These are phyloP conservation scores for Saguinus oedipus DNA, from an alignment of 2,797 vertebrate genomes.

Conservation along the genomic window DNA sequence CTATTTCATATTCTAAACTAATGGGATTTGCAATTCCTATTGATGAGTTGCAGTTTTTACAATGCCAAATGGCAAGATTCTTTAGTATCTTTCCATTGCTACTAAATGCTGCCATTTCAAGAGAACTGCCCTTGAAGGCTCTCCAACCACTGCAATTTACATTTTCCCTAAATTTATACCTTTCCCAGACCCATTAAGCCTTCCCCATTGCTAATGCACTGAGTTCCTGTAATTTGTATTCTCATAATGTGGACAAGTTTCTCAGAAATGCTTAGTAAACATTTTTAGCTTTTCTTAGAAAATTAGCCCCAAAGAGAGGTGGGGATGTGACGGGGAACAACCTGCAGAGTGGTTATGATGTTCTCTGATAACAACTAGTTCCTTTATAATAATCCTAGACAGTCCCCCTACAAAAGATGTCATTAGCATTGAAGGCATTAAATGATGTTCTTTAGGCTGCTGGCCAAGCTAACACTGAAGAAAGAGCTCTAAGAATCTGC, in stretches of 20 bases:
- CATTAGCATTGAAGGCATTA: neutral
- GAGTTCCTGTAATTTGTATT: constrained; percentile 75
- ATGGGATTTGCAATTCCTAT: constrained; percentile 4
- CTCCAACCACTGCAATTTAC: constrained; percentile 59
- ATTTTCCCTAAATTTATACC: constrained; percentile 73
- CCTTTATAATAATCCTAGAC: neutral
- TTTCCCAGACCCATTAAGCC: constrained; percentile 72
- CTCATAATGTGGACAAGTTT: constrained; percentile 75
- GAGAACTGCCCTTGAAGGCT: constrained; percentile 34
- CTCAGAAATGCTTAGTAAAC: constrained; percentile 78
- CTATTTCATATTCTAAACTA: constrained; percentile 32
- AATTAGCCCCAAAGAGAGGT: constrained; percentile 50
- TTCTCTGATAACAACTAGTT: constrained; percentile 18
- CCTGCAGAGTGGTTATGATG: neutral
- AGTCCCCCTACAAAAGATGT: neutral
- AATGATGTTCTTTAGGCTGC: neutral
- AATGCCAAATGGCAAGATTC: neutral
- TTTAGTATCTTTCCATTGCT: neutral
- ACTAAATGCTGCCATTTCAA: constrained; percentile 41
- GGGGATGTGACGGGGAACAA: neutral
- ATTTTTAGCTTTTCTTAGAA: constrained; percentile 66
- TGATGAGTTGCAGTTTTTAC: neutral
- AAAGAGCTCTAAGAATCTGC: neutral
- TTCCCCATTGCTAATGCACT: constrained; percentile 69
- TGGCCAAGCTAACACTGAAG: neutral